These are phyloP conservation scores for Pavo muticus DNA, from an alignment of 2,113 vertebrate genomes.

Conservation along the genomic window DNA sequence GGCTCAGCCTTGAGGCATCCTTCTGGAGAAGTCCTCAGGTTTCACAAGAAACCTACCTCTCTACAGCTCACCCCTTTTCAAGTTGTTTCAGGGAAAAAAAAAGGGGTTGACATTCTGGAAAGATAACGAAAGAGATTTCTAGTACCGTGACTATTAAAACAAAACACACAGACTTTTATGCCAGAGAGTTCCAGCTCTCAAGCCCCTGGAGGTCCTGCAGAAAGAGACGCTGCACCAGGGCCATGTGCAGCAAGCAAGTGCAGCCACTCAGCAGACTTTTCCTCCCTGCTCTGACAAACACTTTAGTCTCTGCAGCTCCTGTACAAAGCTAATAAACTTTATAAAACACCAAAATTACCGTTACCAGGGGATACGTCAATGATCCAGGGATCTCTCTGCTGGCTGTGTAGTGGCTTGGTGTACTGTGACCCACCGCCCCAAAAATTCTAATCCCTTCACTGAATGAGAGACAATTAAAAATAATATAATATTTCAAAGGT, in stretches of 20 bases:
- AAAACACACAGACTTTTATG: background rate
- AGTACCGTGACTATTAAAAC: background rate
- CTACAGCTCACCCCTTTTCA: background rate
- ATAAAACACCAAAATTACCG: slow-evolving; percentile 41
- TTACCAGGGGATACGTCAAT: slow-evolving; percentile 22
- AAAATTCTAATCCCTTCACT: slow-evolving; percentile 49
- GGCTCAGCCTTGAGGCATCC: background rate
- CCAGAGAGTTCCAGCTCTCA: background rate
- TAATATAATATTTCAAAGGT: slow-evolving; percentile 62
- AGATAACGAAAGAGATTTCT: background rate
- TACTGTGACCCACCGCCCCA: background rate
- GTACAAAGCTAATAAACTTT: slow-evolving; percentile 1
- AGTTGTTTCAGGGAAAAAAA: background rate
- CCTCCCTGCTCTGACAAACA: background rate
- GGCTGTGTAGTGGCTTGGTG: background rate
- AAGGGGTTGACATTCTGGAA: background rate
- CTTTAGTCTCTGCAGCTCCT: background rate
- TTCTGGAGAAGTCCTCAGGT: background rate
- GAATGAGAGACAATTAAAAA: slow-evolving; percentile 65
- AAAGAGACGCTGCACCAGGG: background rate
- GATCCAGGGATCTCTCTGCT: slow-evolving; percentile 26
- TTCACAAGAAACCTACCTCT: background rate
- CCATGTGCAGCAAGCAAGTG: background rate
- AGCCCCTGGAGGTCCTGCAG: background rate
- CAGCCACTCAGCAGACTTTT: background rate